phyloP scores from a whole-genome alignment of 2,113 vertebrate species.

The Recurvirostra avosetta region DNA sequence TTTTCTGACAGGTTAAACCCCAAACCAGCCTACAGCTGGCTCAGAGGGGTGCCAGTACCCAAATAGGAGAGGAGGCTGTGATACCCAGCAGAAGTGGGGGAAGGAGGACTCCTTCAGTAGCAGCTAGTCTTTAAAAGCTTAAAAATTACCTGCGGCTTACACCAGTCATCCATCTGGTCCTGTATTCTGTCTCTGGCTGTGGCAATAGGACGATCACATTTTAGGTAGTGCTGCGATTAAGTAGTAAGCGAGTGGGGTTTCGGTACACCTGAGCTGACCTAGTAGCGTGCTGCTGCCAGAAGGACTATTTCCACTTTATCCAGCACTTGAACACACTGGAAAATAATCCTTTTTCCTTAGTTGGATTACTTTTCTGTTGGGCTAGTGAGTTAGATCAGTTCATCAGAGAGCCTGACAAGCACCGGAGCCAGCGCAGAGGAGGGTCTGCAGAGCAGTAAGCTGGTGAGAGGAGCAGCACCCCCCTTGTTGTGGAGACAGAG shows the following conservation, averaged over 20 bases:
- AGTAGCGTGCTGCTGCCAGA: background rate
- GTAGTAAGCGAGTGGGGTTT: background rate
- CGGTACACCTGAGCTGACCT: background rate
- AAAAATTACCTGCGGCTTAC: background rate
- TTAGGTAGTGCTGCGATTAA: background rate
- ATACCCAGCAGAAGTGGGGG: background rate
- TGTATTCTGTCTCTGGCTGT: background rate
- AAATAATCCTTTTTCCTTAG: background rate
- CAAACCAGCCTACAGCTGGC: background rate
- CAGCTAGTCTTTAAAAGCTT: background rate
- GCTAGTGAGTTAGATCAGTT: background rate
- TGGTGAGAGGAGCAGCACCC: background rate
- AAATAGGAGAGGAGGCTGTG: background rate
- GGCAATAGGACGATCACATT: background rate
- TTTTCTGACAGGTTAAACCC: background rate
- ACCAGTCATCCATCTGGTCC: background rate
- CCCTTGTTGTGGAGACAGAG: background rate
- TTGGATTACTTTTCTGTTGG: background rate
- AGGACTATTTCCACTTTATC: background rate
- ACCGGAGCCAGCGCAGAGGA: accelerated
- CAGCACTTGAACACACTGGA: background rate
- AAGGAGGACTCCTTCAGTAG: background rate
- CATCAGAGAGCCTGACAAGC: background rate
- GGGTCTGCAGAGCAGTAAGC: background rate
- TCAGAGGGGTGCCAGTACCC: background rate